Base-by-base conservation (phyloP, 2,113 vertebrate species). In the Ammodytes dubius region DNA sequence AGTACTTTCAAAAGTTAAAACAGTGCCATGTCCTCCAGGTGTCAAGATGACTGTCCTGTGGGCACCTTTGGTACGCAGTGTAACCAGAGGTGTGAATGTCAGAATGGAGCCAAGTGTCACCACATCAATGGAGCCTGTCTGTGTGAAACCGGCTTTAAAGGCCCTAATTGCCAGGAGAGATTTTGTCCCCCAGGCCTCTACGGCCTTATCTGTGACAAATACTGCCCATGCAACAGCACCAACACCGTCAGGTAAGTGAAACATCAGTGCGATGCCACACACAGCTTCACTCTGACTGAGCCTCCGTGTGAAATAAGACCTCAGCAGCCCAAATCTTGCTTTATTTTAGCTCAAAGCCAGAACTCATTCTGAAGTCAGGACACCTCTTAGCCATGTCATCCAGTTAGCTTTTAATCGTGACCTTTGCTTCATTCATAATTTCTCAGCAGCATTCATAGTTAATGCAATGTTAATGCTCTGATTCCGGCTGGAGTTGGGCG, bases 11-110 rank as follows among this genome's bases (percentile, higher is more conserved):
- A n/a, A 2, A 85, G 40, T 77, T 76, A 57, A 74, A 74, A 40
- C 11, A 9, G 43, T 14, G 6, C 54, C 14, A 27, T 50, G 19
- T 76, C 70, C 50, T 59, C 63, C 74, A 99, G 98, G 93, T 99
- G 98, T 89, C 98, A 99, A 83, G 97, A 99, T 79, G 98, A 99
- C 83, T 99, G 98, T 88, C 97, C 97, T 7, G 89, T 98, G 0
- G 98, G 98, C 65, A 98, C 95, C 0, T 99, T 96, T 0, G 98
- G 98, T 63, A 96, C 95, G 46, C 96, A 96, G 91, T 99, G 98
- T 80, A 87, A 95, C 0, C 96, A 97, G n/a, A 95, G 73, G 73
- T 99, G 98, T 0, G 96, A 98, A 94, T 99, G 98, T 82, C 96
- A 95, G 70, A 99, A 99, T 0, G 96, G 97, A 12, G 98, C 97